Conservation (phyloP, 2,113 vertebrate species). For the Eulemur rufifrons region DNA sequence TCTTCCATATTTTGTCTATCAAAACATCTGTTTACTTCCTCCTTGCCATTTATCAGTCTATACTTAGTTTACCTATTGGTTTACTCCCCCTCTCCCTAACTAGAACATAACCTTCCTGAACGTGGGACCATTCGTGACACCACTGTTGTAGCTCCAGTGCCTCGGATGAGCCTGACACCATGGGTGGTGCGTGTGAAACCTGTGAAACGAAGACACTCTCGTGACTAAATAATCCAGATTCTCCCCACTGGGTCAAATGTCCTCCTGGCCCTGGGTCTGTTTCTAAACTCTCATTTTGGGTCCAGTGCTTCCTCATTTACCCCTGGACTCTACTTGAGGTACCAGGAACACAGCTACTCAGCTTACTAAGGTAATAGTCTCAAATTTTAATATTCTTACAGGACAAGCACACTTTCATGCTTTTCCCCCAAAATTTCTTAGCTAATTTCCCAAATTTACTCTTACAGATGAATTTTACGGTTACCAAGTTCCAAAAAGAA, state of each 20-base stretch:
- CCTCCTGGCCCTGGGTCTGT: background rate
- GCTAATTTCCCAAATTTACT: background rate
- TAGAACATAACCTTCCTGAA: background rate
- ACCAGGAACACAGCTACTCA: background rate
- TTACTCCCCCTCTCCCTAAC: background rate
- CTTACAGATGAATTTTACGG: background rate
- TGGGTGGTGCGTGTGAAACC: accelerated
- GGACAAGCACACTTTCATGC: background rate
- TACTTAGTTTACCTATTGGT: background rate
- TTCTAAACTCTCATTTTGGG: background rate
- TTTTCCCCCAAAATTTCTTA: background rate
- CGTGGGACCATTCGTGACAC: too few species aligned
- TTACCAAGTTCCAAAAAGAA: background rate
- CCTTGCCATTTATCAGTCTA: background rate
- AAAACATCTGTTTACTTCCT: background rate
- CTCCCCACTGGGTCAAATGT: background rate
- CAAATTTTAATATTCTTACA: background rate
- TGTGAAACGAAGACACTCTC: background rate
- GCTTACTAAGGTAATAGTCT: background rate
- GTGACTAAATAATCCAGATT: background rate
- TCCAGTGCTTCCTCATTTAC: too few species aligned
- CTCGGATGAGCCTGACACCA: background rate
- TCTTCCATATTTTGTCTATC: background rate
- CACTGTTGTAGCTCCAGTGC: too few species aligned
- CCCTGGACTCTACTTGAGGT: background rate